phyloP scores from a whole-genome alignment of 35 echinoderm and acorn worm genomes.

The Acanthaster planci region DNA sequence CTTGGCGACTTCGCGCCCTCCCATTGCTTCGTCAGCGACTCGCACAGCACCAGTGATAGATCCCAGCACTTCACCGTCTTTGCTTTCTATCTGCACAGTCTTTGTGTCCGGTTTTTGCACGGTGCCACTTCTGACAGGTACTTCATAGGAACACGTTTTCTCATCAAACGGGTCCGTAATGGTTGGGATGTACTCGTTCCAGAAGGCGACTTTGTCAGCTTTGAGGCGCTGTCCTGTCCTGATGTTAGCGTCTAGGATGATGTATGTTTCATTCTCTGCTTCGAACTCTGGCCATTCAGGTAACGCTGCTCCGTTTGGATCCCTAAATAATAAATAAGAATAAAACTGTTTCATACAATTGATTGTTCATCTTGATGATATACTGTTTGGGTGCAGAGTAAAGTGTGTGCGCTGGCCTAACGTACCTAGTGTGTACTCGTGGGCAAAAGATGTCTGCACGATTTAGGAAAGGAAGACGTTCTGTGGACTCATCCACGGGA shows the following conservation, averaged over 20 bases:
- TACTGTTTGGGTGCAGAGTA: background rate
- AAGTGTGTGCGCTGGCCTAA: background rate
- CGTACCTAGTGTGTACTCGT: background rate
- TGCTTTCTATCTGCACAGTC: background rate
- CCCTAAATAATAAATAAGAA: background rate
- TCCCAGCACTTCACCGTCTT: background rate
- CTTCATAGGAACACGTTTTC: background rate
- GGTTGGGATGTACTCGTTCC: slow-evolving; percentile 27
- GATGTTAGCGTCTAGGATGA: slow-evolving; percentile 22
- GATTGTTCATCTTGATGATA: background rate
- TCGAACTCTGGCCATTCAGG: slow-evolving; percentile 26
- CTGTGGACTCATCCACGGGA: too few relatives aligned
- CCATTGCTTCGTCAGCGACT: slow-evolving; percentile 3
- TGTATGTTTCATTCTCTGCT: slow-evolving; percentile 10
- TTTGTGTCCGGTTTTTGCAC: background rate
- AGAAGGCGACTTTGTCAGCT: slow-evolving; percentile 4
- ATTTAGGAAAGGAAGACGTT: too few relatives aligned
- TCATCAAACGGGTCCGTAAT: background rate
- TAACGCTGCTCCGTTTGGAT: slow-evolving; percentile 28
- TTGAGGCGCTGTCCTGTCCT: slow-evolving; percentile 21
- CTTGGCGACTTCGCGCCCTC: background rate
- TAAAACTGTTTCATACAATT: background rate
- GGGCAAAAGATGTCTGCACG: too few relatives aligned
- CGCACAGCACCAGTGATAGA: background rate
- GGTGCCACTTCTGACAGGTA: background rate